Conservation (phyloP, 2,797 vertebrate species). For the Poliocrania exsul region DNA sequence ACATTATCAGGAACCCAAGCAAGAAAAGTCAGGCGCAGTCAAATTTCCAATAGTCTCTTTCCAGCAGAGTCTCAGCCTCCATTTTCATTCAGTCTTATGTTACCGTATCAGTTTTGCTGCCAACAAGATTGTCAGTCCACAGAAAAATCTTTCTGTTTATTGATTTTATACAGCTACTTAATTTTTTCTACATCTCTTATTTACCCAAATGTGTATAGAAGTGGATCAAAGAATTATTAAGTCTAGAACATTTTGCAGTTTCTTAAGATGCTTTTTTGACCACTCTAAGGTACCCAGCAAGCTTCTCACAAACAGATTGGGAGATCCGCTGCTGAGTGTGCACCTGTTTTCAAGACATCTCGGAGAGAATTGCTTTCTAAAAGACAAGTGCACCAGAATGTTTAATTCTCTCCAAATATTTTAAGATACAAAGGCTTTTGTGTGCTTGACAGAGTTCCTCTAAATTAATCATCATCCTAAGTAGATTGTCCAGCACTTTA, state of each 20-base stretch:
- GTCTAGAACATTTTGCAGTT: neutral
- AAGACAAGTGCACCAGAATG: neutral
- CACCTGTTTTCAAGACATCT: constrained; percentile 9
- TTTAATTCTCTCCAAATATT: neutral
- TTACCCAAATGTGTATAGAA: neutral
- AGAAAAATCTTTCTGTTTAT: neutral
- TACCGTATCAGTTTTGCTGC: neutral
- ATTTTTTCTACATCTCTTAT: neutral
- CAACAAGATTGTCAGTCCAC: neutral
- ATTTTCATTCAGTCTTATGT: neutral
- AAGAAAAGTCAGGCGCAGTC: neutral
- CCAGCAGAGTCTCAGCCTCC: neutral
- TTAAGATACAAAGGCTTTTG: neutral
- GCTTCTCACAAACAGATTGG: neutral
- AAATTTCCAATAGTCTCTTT: neutral
- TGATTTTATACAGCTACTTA: neutral
- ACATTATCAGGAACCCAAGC: neutral
- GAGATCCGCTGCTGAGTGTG: neutral
- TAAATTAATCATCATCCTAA: neutral
- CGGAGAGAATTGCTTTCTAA: neutral
- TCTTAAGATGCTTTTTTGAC: neutral
- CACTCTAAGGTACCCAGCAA: neutral
- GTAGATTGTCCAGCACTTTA: constrained; percentile 20
- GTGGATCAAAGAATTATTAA: neutral
- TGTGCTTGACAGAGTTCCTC: neutral